Evolutionary conservation across 1,140 invertebrate species (phyloP), one percentile per base, ranked within the genome.

Genomic region (Solenopsis invicta): DNA sequence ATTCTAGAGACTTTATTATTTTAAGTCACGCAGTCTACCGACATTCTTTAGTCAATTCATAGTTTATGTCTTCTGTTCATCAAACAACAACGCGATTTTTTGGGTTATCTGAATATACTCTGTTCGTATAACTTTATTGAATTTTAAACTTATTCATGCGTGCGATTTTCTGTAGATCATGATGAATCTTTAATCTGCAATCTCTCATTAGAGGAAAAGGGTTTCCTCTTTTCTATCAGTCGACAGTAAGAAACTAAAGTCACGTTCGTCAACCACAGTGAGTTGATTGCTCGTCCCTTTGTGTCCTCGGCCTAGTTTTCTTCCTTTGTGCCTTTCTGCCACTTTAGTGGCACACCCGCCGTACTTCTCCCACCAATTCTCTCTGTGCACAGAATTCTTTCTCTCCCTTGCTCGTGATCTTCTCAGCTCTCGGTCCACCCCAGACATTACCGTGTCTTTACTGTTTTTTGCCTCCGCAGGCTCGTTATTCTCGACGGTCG

Each of bases 191-290:
- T 85, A 59, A 41, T 56, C 61, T 62, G 59, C 62, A 71, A 87
- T 67, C 61, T 86, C 90, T 92, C 87, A 87, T 91, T 91, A 91
- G 52, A 87, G 56, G 48, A 88, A 67, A 78, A 86, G 71, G 71
- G 59, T 89, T 91, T 86, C 56, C 81, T 82, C 80, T 88, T 81
- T 78, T 54, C 71, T 72, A 67, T 29, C 80, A 41, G 48, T 86
- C 76, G 77, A 64, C 75, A 77, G 75, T 24, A 64, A 84, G 86
- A 89, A 90, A 92, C 87, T 89, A 89, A 86, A 92, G 92, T 92
- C 92, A 92, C 91, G 90, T 92, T 92, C 90, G 87, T 90, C 90
- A 92, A 91, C 92, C 89, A 88, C 90, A 91, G 90, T 87, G 80
- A 64, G 62, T 82, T 84, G 88, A 92, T 92, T 92, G 86, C 91